phyloP scores from a whole-genome alignment of 2,888 invertebrate genomes.

The Diaprepes abbreviatus region DNA sequence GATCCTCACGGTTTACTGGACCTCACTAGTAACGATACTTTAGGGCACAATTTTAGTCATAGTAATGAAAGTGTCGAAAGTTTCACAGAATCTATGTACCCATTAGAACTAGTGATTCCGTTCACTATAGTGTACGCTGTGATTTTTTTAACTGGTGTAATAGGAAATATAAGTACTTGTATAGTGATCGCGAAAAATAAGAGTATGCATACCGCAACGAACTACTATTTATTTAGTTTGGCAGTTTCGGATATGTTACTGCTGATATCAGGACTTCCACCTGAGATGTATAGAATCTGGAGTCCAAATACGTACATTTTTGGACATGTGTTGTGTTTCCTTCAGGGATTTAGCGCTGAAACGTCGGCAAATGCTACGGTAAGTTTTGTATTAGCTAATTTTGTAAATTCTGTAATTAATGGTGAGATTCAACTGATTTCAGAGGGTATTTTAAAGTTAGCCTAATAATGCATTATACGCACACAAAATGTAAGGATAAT shows the following conservation, averaged over 20 bases:
- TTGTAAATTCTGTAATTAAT: no score
- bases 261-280: constrained; percentile 85
- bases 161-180: constrained; percentile 89
- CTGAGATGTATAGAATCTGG: constrained; percentile 86
- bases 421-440: no score
- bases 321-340: constrained; percentile 83
- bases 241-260: constrained; percentile 87
- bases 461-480: no score
- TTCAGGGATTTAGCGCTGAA: constrained; percentile 84
- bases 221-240: constrained; percentile 87
- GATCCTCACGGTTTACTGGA: neutral
- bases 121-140: constrained; percentile 81
- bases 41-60: neutral
- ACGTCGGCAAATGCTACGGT: constrained; percentile 83
- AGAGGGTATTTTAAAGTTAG: no score
- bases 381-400: no score
- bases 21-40: neutral
- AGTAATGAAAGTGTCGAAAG: constrained; percentile 11
- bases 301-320: constrained; percentile 83
- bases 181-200: constrained; percentile 89
- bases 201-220: constrained; percentile 87
- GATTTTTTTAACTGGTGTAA: constrained; percentile 83
- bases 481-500: no score
- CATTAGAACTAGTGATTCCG: constrained; percentile 77
- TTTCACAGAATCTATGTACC: constrained; percentile 59